Evolutionary conservation across 2,888 invertebrate species (phyloP).

Genomic region (Agonopterix heracliana): DNA sequence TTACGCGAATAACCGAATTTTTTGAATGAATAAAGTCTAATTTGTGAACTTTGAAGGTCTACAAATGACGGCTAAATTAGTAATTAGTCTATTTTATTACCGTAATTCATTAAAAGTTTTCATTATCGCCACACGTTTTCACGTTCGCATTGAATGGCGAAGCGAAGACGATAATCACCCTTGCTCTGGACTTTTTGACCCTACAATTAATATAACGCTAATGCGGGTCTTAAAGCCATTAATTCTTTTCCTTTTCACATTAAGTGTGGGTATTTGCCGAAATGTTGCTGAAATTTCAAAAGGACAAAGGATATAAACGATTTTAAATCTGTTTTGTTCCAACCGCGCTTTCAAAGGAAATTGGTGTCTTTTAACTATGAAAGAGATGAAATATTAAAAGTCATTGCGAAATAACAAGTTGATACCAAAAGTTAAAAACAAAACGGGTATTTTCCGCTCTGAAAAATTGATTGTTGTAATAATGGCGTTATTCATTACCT

Average conservation of each 20-base stretch:
- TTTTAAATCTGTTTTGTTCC: background rate
- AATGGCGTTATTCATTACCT: no score
- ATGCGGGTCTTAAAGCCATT: constrained; percentile 6
- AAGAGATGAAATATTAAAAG: background rate
- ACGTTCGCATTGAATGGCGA: background rate
- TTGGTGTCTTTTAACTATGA: background rate
- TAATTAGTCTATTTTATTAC: no score
- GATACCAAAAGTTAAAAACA: background rate
- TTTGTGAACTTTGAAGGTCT: no score
- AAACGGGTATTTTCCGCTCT: background rate
- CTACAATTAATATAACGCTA: constrained; percentile 11
- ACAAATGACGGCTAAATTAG: no score
- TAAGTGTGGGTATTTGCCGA: background rate
- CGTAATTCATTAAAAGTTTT: no score
- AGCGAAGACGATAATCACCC: constrained; percentile 7
- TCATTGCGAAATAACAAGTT: background rate
- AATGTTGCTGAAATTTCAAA: background rate
- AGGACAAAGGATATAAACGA: background rate
- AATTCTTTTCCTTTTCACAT: constrained; percentile 3
- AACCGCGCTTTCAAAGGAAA: background rate
- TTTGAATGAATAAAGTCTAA: no score
- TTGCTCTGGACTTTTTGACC: constrained; percentile 1
- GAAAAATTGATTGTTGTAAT: no score
- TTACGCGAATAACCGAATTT: no score
- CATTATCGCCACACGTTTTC: no score